Conservation (phyloP, 1,140 invertebrate genomes). For the Neotoxoptera formosana region DNA sequence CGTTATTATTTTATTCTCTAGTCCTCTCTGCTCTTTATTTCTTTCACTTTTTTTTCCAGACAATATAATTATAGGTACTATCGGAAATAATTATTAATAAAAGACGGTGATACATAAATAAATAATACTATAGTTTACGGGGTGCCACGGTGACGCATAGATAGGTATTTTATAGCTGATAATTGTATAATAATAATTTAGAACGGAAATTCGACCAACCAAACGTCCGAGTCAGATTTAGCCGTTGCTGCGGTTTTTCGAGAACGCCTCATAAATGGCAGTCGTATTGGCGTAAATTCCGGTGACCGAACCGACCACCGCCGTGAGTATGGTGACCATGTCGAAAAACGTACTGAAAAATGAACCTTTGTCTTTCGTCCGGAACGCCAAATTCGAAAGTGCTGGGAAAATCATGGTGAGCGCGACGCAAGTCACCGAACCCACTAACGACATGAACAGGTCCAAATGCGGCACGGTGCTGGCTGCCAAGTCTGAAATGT, state of each 20-base stretch:
- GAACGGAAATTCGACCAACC: neutral
- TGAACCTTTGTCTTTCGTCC: slow-evolving; percentile 32
- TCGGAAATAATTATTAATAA: neutral
- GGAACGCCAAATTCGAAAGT: slow-evolving; percentile 63
- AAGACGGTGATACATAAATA: neutral
- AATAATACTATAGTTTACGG: neutral
- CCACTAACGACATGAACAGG: slow-evolving; percentile 88
- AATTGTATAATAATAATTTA: neutral
- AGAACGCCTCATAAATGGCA: slow-evolving; percentile 41
- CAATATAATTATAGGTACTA: neutral
- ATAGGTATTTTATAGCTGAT: too few relatives aligned
- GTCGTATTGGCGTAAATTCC: slow-evolving; percentile 47
- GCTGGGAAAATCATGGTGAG: slow-evolving; percentile 89
- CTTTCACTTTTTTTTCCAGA: neutral
- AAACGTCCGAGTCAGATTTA: neutral
- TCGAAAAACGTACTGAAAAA: slow-evolving; percentile 17
- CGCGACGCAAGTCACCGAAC: slow-evolving; percentile 85
- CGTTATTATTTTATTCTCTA: neutral
- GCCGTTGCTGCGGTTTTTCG: neutral
- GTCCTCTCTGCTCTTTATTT: neutral
- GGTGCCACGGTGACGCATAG: neutral
- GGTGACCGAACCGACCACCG: slow-evolving; percentile 34
- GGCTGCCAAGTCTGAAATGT: slow-evolving; percentile 75
- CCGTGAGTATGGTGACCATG: slow-evolving; percentile 30
- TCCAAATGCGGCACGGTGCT: slow-evolving; percentile 83